These are phyloP conservation scores for Pasiphila rectangulata DNA, from an alignment of 2,888 invertebrate species.

Conservation along the genomic window DNA sequence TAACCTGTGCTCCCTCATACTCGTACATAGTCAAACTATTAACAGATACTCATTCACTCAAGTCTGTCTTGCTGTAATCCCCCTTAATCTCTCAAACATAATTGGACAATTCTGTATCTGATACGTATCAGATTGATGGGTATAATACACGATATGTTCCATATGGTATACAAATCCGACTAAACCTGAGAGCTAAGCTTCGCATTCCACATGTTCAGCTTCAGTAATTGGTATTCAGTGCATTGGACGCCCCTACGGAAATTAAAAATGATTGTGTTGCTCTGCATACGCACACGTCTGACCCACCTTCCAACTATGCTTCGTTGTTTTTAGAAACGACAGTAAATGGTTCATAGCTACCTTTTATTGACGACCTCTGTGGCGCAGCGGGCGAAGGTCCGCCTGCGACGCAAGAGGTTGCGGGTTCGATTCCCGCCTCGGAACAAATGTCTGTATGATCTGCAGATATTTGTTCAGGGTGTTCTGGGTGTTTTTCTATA, in stretches of 20 bases:
- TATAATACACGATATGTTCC: conserved; percentile 18
- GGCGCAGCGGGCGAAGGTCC: too few relatives aligned
- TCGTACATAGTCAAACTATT: not conserved
- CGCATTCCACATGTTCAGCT: conserved; percentile 62
- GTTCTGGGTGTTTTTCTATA: too few relatives aligned
- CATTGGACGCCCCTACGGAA: conserved; percentile 57
- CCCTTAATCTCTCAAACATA: conserved; percentile 31
- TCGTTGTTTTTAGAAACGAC: conserved; percentile 4
- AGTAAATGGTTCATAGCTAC: not conserved
- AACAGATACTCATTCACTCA: conserved; percentile 13
- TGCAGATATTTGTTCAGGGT: too few relatives aligned
- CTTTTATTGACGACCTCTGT: too few relatives aligned
- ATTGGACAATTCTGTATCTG: conserved; percentile 37
- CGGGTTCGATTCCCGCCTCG: too few relatives aligned
- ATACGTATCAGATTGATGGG: conserved; percentile 39
- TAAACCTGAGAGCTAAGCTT: conserved; percentile 43
- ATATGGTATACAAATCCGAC: conserved; percentile 39
- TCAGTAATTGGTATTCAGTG: conserved; percentile 74
- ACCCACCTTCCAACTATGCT: conserved; percentile 8
- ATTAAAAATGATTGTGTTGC: conserved; percentile 72
- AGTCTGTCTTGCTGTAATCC: conserved; percentile 21
- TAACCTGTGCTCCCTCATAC: not conserved
- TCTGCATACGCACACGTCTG: conserved; percentile 35
- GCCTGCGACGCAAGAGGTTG: too few relatives aligned
- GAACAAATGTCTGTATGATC: too few relatives aligned